Conservation (phyloP, 2,797 vertebrate species). For the Passerculus sandwichensis region DNA sequence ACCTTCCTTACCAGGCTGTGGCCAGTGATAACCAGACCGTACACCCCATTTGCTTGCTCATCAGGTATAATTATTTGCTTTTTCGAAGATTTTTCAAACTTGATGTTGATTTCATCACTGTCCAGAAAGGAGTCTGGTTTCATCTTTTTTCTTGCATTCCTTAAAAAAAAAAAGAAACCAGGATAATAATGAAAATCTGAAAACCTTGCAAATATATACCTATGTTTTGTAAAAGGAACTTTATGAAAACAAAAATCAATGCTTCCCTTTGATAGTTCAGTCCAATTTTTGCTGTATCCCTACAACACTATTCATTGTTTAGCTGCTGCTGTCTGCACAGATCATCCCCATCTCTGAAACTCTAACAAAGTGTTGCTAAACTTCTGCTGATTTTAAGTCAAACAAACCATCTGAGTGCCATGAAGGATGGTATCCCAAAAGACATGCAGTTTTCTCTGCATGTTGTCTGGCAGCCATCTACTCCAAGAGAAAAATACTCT, state of each 20-base stretch:
- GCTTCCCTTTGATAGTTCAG: neutral
- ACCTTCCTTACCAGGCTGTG: slow-evolving; percentile 88
- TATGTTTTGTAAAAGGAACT: neutral
- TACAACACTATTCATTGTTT: neutral
- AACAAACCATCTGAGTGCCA: neutral
- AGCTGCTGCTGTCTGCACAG: neutral
- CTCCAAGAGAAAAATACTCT: neutral
- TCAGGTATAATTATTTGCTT: slow-evolving; percentile 76
- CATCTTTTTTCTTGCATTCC: slow-evolving; percentile 86
- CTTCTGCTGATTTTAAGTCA: neutral
- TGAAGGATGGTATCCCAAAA: neutral
- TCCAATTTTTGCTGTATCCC: neutral
- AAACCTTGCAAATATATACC: neutral
- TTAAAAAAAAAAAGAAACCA: slow-evolving; percentile 23
- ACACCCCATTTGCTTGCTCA: slow-evolving; percentile 79
- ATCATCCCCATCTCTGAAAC: neutral
- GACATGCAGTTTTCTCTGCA: neutral
- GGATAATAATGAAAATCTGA: neutral
- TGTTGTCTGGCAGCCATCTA: neutral
- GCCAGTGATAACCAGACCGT: slow-evolving; percentile 90
- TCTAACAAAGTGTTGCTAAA: neutral
- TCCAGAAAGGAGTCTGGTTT: slow-evolving; percentile 74
- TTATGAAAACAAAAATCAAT: neutral
- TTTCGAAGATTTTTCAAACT: slow-evolving; percentile 48
- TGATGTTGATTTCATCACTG: slow-evolving; percentile 72